Evolutionary conservation across 2,113 vertebrate genomes (phyloP), one percentile per base, ranked within the genome.

Genomic region (Callionymus lyra): DNA sequence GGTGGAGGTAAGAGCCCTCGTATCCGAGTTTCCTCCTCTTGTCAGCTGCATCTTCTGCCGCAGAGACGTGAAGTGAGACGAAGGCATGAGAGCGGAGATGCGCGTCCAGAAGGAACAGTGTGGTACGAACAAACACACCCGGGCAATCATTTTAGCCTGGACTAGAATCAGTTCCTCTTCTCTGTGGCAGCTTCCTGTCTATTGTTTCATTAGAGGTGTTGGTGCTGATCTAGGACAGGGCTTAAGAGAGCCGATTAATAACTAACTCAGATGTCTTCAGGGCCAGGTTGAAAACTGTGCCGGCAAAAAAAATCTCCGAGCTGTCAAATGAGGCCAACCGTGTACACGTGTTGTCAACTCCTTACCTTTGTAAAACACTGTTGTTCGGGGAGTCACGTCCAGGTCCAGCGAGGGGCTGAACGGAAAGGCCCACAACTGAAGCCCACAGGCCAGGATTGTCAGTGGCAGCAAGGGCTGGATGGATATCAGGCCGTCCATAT

Each of bases 361-460:
- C 63, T 76, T 69, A 87, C 85, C 82, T 63, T 80, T 79, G 37
- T 58, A 58, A 58, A 68, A 71, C 33, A 87, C 45, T 0, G 86
- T 87, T 1, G 65, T 83, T 56, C 86, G 80, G 31, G 86, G 79
- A 42, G 69, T 83, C 64, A 82, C 74, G 11, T 86, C 84, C 58
- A 86, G 36, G 37, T 84, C 82, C 51, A 79, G 64, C 6, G 78
- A 68, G 0, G 86, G 74, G 63, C 80, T 84, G 60, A 86, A 87
- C 41, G 82, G 86, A 47, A 84, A 85, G 31, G 81, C 79, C 77
- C 69, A 66, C 32, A 75, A 33, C 32, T 66, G 59, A 6, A 66
- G 56, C 11, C 68, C 46, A 16, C 61, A 44, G 63, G 39, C 49
- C 1, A 66, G 37, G 44, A 66, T 39, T 36, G 72, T 39, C 51